Percentiles rank a stretch among this genome's conserved stretches.
Conservation (phyloP, 2,113 vertebrate genomes). For the Saccopteryx leptura region DNA sequence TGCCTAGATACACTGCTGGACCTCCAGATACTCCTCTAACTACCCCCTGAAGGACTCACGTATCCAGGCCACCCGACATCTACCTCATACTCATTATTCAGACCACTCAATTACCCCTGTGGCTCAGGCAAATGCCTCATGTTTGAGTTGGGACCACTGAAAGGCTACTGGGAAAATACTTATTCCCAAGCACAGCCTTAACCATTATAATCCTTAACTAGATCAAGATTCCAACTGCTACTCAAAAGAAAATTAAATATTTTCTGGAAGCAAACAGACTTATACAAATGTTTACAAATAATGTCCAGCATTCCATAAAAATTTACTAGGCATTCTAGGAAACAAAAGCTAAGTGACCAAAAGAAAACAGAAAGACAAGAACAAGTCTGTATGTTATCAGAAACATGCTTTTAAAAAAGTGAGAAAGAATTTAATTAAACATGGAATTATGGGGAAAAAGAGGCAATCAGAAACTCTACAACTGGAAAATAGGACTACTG, state of each 20-base stretch:
- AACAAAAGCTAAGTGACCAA: background rate
- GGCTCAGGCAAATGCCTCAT: background rate
- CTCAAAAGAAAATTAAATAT: slow-evolving; percentile 29
- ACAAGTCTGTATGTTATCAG: background rate
- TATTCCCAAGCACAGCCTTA: slow-evolving; percentile 25
- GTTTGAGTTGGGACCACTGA: background rate
- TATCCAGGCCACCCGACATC: background rate
- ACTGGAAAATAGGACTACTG: background rate
- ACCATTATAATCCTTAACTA: background rate
- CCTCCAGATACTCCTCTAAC: background rate
- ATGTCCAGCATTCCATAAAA: background rate
- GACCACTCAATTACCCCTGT: background rate
- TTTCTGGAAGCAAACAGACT: slow-evolving; percentile 20
- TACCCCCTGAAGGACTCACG: background rate
- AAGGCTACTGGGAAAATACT: background rate
- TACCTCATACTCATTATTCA: background rate
- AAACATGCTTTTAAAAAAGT: slow-evolving; percentile 4
- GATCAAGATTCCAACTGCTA: background rate
- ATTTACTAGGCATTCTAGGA: slow-evolving; percentile 22
- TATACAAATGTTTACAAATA: background rate
- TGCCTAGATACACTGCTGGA: background rate
- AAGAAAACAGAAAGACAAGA: background rate
- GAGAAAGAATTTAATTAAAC: slow-evolving; percentile 40
- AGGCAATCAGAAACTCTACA: background rate
- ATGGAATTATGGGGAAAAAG: background rate